A percentile compares a stretch with the other conserved stretches of the same genome.
Conservation (phyloP, 1,140 invertebrate genomes). For the Brachionus calyciflorus region DNA sequence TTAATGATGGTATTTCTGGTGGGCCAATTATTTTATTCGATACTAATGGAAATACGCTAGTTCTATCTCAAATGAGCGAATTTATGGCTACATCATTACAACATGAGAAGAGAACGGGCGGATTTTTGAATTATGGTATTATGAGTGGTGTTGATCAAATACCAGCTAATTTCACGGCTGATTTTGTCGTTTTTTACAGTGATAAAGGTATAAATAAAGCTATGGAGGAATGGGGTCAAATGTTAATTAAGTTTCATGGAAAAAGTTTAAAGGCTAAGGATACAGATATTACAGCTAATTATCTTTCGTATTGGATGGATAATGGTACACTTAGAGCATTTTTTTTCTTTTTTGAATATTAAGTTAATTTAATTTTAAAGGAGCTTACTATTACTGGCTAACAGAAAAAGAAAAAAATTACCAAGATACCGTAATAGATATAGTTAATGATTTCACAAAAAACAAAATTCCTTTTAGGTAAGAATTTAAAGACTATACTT, state of each 20-base stretch:
- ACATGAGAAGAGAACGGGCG: slow-evolving; percentile 11
- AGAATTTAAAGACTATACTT: no score
- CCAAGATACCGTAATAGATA: slow-evolving; percentile 48
- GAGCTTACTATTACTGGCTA: slow-evolving; percentile 48
- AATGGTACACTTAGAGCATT: slow-evolving; percentile 48
- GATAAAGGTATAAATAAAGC: slow-evolving; percentile 52
- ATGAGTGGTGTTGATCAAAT: slow-evolving; percentile 52
- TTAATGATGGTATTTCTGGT: slow-evolving; percentile 24
- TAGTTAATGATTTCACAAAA: slow-evolving; percentile 50
- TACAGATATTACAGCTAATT: slow-evolving; percentile 50
- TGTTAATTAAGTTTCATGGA: slow-evolving; percentile 49
- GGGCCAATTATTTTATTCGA: slow-evolving; percentile 40
- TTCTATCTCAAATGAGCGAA: slow-evolving; percentile 41
- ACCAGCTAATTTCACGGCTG: slow-evolving; percentile 49
- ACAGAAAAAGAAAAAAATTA: slow-evolving; percentile 48
- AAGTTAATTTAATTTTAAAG: slow-evolving; percentile 7
- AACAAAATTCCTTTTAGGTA: slow-evolving; percentile 52
- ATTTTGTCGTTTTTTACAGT: slow-evolving; percentile 50
- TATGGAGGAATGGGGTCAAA: slow-evolving; percentile 50
- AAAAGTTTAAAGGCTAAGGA: slow-evolving; percentile 44
- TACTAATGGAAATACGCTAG: not conserved
- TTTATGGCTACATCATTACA: slow-evolving; percentile 46
- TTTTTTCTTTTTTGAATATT: not conserved
- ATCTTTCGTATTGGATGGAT: slow-evolving; percentile 52
- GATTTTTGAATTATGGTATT: slow-evolving; percentile 49